Conservation (phyloP, 1,140 invertebrate species). For the Sarcophaga bullata region DNA sequence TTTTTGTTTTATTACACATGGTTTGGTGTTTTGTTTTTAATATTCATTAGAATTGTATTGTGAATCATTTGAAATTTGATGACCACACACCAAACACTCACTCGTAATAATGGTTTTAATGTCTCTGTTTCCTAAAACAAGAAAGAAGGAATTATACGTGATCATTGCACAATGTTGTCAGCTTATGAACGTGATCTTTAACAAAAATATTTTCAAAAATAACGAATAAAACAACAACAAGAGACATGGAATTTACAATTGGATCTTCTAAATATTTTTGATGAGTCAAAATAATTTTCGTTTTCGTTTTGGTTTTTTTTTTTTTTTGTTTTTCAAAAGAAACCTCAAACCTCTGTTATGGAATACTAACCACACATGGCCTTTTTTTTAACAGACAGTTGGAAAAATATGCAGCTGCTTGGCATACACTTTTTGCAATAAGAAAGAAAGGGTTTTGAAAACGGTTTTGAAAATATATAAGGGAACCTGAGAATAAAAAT, state of each 20-base stretch:
- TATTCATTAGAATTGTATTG: constrained; percentile 4
- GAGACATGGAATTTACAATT: background rate
- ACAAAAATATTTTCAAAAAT: background rate
- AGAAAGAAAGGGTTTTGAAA: background rate
- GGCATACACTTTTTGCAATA: background rate
- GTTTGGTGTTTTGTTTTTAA: background rate
- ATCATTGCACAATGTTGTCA: constrained; percentile 4
- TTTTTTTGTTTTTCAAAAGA: too few relatives aligned
- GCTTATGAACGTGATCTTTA: constrained; percentile 1
- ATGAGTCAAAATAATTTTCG: too few relatives aligned
- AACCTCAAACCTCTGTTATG: background rate
- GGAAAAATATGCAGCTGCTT: background rate
- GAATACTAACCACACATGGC: background rate
- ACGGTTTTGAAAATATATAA: constrained; percentile 7
- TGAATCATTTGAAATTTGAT: constrained; percentile 1
- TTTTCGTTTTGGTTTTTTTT: too few relatives aligned
- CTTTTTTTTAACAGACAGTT: background rate
- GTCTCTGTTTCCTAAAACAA: too few relatives aligned
- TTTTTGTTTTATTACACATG: background rate
- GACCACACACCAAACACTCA: constrained; percentile 1
- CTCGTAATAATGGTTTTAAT: too few relatives aligned
- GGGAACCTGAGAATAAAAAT: background rate
- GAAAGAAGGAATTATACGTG: background rate
- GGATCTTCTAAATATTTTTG: constrained; percentile 12
- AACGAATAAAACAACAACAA: background rate